These are phyloP conservation scores for Octopus bimaculoides DNA, from an alignment of 1,140 invertebrate genomes.

Conservation along the genomic window DNA sequence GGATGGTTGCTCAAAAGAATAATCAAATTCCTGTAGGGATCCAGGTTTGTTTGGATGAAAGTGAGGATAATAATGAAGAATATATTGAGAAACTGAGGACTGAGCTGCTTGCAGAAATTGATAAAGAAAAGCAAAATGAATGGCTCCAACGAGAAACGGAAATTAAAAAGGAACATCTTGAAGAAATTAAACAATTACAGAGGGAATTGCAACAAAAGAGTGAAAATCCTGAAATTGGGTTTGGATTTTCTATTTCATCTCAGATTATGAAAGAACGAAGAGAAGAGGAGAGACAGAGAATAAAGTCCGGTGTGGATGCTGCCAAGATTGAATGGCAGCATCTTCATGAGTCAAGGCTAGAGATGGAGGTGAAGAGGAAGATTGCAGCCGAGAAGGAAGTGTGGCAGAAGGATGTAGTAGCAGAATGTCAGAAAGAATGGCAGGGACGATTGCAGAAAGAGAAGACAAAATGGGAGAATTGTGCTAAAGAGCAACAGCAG, in stretches of 20 bases:
- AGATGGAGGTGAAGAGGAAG: background rate
- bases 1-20: background rate
- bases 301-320: background rate
- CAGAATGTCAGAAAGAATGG: background rate
- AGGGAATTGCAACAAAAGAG: background rate
- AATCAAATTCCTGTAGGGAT: background rate
- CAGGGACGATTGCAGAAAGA: background rate
- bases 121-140: background rate
- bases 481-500: background rate
- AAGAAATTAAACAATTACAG: background rate
- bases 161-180: background rate
- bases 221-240: background rate
- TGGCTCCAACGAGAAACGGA: background rate
- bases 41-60: background rate
- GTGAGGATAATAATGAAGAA: background rate
- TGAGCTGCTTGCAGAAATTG: background rate
- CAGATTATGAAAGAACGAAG: background rate
- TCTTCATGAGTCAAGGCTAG: background rate
- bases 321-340: constrained; percentile 1
- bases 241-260: background rate
- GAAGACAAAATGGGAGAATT: background rate
- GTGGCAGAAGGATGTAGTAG: background rate
- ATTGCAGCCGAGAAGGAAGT: background rate
- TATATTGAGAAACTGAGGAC: background rate
- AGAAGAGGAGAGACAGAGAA: background rate